Conservation (phyloP, 2,888 invertebrate genomes). For the Limulus polyphemus region DNA sequence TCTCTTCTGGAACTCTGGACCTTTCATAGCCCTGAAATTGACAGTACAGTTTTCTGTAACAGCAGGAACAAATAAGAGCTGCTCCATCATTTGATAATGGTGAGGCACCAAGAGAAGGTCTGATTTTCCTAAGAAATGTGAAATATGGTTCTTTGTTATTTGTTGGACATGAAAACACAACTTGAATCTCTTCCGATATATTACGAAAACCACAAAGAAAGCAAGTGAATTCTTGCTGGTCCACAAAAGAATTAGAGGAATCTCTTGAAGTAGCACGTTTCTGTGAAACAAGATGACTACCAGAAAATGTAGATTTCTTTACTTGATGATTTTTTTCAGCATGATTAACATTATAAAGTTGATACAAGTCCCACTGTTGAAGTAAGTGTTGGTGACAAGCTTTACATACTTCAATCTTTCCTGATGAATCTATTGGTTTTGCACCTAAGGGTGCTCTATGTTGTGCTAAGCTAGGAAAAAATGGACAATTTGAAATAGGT, state of each 20-base stretch:
- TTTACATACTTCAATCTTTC: slow-evolving; percentile 56
- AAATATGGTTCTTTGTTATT: slow-evolving; percentile 77
- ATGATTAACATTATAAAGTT: slow-evolving; percentile 56
- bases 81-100: slow-evolving; percentile 79
- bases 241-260: background rate
- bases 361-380: slow-evolving; percentile 75
- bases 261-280: slow-evolving; percentile 1
- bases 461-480: slow-evolving; percentile 44
- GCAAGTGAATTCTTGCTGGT: slow-evolving; percentile 52
- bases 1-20: slow-evolving; percentile 32
- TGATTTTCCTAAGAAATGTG: slow-evolving; percentile 69
- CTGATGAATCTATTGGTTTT: slow-evolving; percentile 63
- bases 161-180: slow-evolving; percentile 71
- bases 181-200: slow-evolving; percentile 57
- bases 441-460: slow-evolving; percentile 75
- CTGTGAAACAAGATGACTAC: background rate
- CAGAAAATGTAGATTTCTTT: slow-evolving; percentile 25
- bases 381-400: slow-evolving; percentile 72
- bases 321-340: slow-evolving; percentile 66
- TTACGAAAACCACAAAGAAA: slow-evolving; percentile 75
- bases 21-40: slow-evolving; percentile 37
- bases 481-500: slow-evolving; percentile 41
- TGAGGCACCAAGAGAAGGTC: slow-evolving; percentile 69
- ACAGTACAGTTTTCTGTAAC: slow-evolving; percentile 62
- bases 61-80: slow-evolving; percentile 53